Evolutionary conservation across 2,888 invertebrate genomes (phyloP).

Genomic region (Aphrophora alni): DNA sequence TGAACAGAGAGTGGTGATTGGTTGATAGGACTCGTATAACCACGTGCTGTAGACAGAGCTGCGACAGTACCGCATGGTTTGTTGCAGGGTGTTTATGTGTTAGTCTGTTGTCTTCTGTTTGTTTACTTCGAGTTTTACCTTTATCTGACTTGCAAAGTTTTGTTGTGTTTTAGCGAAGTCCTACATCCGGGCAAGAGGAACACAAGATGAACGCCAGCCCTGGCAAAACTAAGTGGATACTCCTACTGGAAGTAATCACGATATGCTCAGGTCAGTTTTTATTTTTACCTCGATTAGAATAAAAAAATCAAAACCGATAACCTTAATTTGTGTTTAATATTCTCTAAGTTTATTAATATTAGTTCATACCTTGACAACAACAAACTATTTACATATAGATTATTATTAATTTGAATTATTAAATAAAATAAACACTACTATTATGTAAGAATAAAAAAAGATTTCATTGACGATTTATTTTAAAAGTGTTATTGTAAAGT

Average conservation of each 20-base stretch:
- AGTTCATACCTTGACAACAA: no score
- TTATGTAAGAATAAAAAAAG: no score
- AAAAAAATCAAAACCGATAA: no score
- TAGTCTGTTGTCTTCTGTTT: not conserved
- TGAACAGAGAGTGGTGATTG: not conserved
- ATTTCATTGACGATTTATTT: no score
- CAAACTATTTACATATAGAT: no score
- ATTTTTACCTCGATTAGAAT: no score
- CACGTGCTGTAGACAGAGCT: not conserved
- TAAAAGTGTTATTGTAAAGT: no score
- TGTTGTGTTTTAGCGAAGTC: not conserved
- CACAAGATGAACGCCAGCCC: not conserved
- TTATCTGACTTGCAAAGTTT: not conserved
- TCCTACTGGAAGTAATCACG: not conserved
- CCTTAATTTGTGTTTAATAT: no score
- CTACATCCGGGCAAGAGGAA: not conserved
- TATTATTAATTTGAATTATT: no score
- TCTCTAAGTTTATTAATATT: no score
- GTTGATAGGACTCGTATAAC: not conserved
- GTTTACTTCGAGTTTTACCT: not conserved
- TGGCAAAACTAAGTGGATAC: not conserved
- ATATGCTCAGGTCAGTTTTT: not conserved
- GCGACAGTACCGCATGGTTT: not conserved
- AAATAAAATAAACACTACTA: no score
- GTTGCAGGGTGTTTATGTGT: not conserved